Evolutionary conservation across 2,113 vertebrate species (phyloP), one percentile per base, ranked within the genome.

Genomic region (Proterorhinus semilunaris): DNA sequence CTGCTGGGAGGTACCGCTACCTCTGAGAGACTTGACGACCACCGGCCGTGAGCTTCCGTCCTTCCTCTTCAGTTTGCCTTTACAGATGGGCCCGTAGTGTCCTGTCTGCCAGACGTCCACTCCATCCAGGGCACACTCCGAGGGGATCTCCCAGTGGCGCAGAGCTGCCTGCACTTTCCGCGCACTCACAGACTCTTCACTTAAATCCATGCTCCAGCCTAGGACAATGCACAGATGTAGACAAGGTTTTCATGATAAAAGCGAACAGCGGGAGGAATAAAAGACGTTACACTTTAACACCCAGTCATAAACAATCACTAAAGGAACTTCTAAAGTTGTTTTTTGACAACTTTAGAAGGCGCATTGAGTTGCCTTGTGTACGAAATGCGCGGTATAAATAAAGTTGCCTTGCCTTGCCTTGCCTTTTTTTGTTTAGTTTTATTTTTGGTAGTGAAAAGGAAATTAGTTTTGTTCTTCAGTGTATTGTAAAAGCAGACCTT

Each of bases 41-140:
- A 88, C 89, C 6, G 80, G 67, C 51, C 66, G 80, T 1, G 76
- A 65, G 54, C 42, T 16, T 36, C 71, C 77, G 4, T 76, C 83
- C 58, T 16, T 65, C 48, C 45, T 66, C 62, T 62, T 86, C 53
- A 91, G 80, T 55, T 73, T 67, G 71, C 80, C 87, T 58, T 66
- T 89, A 83, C 86, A 91, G 72, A 87, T 78, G 8, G 86, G 80
- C 7, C 91, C 89, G 48, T 87, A 87, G 27, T 65, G 71, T n/a
- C 91, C 88, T 0, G 64, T 81, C 71, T 89, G 82, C 75, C 88
- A 83, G 59, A 82, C 75, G 81, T 87, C 68, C 6, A 91, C 66
- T 12, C 72, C 87, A 61, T 87, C 82, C 45, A 92, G 72, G 6
- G 49, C 64, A 51, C 67, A 87, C 36, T 83, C 86, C 10, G 68